Base-by-base conservation (phyloP, 2,113 vertebrate species). In the Jaculus jaculus region DNA sequence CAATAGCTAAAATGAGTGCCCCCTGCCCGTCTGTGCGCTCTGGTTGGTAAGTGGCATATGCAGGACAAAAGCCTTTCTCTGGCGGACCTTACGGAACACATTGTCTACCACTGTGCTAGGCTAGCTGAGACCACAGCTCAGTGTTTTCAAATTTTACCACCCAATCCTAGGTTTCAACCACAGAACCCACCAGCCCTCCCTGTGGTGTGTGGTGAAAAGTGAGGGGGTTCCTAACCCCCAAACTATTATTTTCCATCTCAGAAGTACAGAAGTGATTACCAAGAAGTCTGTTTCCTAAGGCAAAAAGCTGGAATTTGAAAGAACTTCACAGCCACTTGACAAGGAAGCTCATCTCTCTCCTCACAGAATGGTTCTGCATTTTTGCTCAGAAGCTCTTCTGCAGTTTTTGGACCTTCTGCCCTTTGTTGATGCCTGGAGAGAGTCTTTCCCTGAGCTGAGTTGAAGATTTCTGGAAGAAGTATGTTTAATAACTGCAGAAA, bases 291-390 rank as follows among this genome's bases (percentile, higher is more conserved):
- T 42, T 68, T 82, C 20, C 17, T 21, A 39, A 87, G 20, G n/a
- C 87, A 87, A 32, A 26, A 58, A 84, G 73, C 72, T 47, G 37
- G n/a, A 89, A n/a, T 83, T 63, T 30, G 60, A 86, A 93, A 78
- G 71, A 63, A 58, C 66, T 74, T 26, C 61, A 8, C 13, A 26
- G 32, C 23, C 37, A 69, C 47, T 63, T 68, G 60, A 86, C 26
- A 24, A 78, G n/a, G 39, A 82, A 83, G 71, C 7, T 16, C 2
- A 61, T 7, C 60, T 65, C 32, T 91, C 24, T 93, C 24, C 54
- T 74, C 9, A 24, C 30, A 21, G 58, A 83, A 47, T 1, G 7
- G 20, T 1, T n/a, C 47, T 42, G 54, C 47, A 11, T 39, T 24
- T 1, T 3, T 32, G 39, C 54, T 5, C 0, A 5, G 61, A 17